Percentiles rank a stretch among this genome's conserved stretches.
These are phyloP conservation scores for Geococcyx californianus DNA, from an alignment of 2,113 vertebrate genomes.

Conservation along the genomic window DNA sequence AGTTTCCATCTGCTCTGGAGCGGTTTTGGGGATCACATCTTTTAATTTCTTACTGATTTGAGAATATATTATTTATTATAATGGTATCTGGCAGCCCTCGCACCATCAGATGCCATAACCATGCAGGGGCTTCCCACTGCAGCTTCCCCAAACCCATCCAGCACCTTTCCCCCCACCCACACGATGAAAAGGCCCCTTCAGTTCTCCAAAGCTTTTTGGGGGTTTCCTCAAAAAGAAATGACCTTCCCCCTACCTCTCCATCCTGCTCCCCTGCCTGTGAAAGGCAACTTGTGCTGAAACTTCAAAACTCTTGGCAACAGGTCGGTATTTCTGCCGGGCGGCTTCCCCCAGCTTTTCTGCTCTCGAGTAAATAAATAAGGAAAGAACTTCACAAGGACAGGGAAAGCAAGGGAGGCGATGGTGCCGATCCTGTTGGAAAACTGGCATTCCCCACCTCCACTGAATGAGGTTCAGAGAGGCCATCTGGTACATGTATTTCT, in stretches of 20 bases:
- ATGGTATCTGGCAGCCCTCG: background rate
- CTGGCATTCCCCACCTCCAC: background rate
- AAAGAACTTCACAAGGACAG: background rate
- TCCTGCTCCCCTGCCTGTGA: background rate
- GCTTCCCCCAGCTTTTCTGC: background rate
- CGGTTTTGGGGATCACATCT: background rate
- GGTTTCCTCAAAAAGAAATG: background rate
- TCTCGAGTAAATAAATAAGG: background rate
- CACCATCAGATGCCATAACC: background rate
- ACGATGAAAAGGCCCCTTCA: background rate
- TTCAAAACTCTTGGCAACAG: background rate
- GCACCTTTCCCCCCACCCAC: background rate
- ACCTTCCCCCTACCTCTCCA: background rate
- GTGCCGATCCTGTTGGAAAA: background rate
- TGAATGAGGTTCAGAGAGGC: background rate
- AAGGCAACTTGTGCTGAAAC: background rate
- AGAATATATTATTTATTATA: background rate
- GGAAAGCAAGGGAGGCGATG: background rate
- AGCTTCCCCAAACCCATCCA: accelerated
- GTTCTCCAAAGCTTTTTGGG: background rate
- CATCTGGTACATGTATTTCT: background rate
- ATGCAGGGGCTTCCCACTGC: accelerated
- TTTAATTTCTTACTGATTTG: background rate
- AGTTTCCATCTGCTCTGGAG: background rate
- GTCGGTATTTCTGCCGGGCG: background rate